phyloP scores from a whole-genome alignment of 2,888 invertebrate species.

The Sinodicranocentrus sp. region DNA sequence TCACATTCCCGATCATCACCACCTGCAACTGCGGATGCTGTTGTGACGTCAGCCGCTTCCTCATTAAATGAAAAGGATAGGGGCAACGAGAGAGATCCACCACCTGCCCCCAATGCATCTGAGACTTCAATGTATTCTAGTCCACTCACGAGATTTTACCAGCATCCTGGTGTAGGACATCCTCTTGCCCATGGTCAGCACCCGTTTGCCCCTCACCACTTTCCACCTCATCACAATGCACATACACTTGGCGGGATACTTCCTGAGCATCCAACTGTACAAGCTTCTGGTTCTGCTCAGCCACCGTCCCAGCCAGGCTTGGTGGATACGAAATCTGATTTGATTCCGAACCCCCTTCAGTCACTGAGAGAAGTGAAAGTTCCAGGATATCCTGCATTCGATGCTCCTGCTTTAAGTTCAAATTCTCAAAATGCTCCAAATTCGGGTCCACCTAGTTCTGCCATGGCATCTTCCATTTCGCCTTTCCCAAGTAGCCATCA shows the following conservation, averaged over 20 bases:
- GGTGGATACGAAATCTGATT: constrained; percentile 70
- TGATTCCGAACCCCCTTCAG: constrained; percentile 84
- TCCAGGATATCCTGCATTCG: constrained; percentile 81
- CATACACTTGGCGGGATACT: constrained; percentile 65
- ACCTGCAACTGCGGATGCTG: constrained; percentile 72
- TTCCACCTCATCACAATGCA: constrained; percentile 67
- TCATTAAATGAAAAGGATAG: constrained; percentile 45
- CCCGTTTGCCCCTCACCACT: constrained; percentile 67
- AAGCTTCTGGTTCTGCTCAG: constrained; percentile 36
- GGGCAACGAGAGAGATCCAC: constrained; percentile 65
- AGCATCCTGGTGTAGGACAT: constrained; percentile 63
- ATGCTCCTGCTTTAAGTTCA: constrained; percentile 70
- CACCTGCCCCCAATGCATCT: constrained; percentile 31
- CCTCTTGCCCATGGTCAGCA: constrained; percentile 58
- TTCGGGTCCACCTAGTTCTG: constrained; percentile 62
- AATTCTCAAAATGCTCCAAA: constrained; percentile 59
- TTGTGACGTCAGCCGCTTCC: constrained; percentile 71
- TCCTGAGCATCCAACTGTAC: constrained; percentile 62
- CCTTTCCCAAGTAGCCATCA: constrained; percentile 64
- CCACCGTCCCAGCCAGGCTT: constrained; percentile 37
- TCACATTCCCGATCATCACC: constrained; percentile 55
- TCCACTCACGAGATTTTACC: constrained; percentile 75
- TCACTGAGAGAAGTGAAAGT: constrained; percentile 86
- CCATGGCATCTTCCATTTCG: constrained; percentile 65
- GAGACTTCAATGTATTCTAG: constrained; percentile 73